Percentiles rank a stretch among this genome's conserved stretches.
Evolutionary conservation across 92 coral and sea anemone species (phyloP).

Genomic region (Parazoanthus darwini): DNA sequence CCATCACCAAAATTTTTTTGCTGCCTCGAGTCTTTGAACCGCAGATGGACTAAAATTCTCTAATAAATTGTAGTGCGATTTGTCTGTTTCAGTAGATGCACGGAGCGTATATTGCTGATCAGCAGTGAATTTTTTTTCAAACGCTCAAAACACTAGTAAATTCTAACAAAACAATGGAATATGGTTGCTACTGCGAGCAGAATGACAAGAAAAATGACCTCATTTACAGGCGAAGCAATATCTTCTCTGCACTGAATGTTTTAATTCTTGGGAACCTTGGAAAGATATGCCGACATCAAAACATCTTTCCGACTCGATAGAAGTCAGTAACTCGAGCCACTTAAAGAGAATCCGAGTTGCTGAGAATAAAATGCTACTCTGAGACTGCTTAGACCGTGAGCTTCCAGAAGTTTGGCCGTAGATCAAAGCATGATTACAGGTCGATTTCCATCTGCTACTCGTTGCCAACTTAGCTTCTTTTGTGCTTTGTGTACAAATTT

Average conservation of each 20-base stretch:
- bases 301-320: not conserved
- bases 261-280: not conserved
- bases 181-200: not conserved
- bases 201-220: not conserved
- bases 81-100: not conserved
- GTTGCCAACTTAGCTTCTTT: constrained; percentile 33
- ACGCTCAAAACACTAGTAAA: not conserved
- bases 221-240: not conserved
- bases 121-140: not conserved
- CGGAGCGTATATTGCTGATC: not conserved
- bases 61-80: too few species aligned
- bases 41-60: not conserved
- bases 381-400: not conserved
- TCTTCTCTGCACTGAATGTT: too few species aligned
- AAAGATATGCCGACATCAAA: not conserved
- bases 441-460: constrained; percentile 34
- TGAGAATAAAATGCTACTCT: not conserved
- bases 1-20: not conserved
- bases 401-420: not conserved
- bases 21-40: not conserved
- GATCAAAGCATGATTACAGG: constrained; percentile 7
- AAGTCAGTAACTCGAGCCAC: not conserved
- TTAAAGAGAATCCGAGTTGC: not conserved
- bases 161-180: not conserved
- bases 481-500: constrained; percentile 27